Conservation (phyloP, 2,113 vertebrate species). For the Crotophaga sulcirostris region DNA sequence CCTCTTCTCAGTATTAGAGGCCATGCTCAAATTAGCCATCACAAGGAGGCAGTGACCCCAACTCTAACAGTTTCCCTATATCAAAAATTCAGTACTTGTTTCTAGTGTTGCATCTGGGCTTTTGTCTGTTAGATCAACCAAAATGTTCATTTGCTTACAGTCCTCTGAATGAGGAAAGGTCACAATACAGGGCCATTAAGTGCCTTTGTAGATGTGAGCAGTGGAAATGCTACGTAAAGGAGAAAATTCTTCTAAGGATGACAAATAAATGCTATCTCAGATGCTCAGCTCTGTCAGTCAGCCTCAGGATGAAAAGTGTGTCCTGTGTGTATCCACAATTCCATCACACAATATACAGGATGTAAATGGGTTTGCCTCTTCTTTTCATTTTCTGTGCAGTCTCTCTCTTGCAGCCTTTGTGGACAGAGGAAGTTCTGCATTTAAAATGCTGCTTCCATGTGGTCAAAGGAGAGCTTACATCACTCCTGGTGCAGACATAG, state of each 20-base stretch:
- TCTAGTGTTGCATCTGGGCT: background rate
- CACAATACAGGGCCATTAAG: background rate
- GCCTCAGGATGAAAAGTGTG: background rate
- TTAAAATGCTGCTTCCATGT: background rate
- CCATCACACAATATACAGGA: background rate
- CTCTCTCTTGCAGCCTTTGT: background rate
- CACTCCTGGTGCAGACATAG: background rate
- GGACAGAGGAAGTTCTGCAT: background rate
- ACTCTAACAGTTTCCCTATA: background rate
- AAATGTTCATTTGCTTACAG: background rate
- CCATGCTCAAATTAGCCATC: background rate
- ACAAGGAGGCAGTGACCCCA: fast-evolving
- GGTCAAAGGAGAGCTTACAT: background rate
- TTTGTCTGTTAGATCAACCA: background rate
- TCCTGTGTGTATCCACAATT: background rate
- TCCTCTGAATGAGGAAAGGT: background rate
- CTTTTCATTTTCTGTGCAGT: background rate
- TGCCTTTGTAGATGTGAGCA: background rate
- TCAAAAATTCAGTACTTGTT: background rate
- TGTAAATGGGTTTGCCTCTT: background rate
- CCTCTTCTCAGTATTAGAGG: background rate
- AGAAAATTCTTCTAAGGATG: background rate
- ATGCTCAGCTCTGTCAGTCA: background rate
- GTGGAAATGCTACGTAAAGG: background rate
- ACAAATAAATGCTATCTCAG: background rate